Conservation (phyloP, 2,113 vertebrate species). For the Vidua macroura region DNA sequence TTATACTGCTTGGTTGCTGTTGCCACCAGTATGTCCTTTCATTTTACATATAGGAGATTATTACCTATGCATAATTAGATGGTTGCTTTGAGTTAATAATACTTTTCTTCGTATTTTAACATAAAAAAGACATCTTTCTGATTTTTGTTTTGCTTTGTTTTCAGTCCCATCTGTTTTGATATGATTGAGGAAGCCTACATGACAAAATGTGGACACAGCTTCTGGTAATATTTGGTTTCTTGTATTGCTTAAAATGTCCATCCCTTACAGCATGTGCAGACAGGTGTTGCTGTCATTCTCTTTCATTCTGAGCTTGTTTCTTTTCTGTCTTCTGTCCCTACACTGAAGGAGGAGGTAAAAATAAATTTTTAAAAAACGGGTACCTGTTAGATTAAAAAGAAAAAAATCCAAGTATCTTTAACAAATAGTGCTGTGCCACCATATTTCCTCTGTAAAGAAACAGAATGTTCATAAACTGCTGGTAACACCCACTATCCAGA, state of each 20-base stretch:
- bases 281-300: background rate
- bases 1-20: background rate
- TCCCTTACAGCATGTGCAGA: background rate
- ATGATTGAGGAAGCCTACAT: conserved; percentile 99
- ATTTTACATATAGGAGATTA: background rate
- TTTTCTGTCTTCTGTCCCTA: conserved; percentile 14
- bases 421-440: background rate
- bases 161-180: conserved; percentile 97
- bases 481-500: background rate
- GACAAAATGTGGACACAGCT: conserved; percentile 99
- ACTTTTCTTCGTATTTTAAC: background rate
- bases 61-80: background rate
- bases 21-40: background rate
- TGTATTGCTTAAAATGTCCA: background rate
- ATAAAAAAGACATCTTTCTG: background rate
- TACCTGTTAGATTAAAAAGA: background rate
- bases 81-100: background rate
- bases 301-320: background rate
- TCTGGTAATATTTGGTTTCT: conserved; percentile 84
- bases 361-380: background rate
- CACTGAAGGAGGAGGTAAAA: background rate
- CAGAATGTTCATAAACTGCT: background rate
- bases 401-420: background rate
- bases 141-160: conserved; percentile 50
- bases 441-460: background rate